Evolutionary conservation across 2,113 vertebrate species (phyloP).

Genomic region (Leptodactylus fuscus): DNA sequence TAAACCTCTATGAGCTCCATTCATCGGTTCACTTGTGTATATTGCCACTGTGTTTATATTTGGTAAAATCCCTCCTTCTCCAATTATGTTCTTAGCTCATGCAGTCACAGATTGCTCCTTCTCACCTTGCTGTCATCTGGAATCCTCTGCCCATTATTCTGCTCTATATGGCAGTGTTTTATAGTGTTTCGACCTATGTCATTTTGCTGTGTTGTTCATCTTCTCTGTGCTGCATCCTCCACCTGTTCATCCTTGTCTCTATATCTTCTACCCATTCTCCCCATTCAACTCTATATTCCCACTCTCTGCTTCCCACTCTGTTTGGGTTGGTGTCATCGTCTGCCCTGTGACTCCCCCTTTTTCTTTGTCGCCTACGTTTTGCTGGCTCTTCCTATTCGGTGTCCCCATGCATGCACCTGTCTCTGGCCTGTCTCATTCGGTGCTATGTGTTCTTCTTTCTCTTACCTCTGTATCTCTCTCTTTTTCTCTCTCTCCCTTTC

Average conservation of each 20-base stretch:
- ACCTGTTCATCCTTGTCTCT: no score
- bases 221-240: no score
- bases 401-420: conserved; percentile 59
- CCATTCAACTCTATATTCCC: background rate
- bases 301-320: conserved; percentile 38
- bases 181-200: background rate
- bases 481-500: conserved; percentile 12
- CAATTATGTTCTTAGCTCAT: background rate
- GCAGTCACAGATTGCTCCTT: background rate
- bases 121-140: background rate
- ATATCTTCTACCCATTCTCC: conserved; percentile 15
- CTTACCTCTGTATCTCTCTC: conserved; percentile 32
- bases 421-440: conserved; percentile 49
- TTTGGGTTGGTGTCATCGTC: conserved; percentile 28
- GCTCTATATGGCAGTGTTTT: background rate
- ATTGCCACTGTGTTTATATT: no score
- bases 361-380: conserved; percentile 10
- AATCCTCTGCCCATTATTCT: background rate
- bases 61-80: background rate
- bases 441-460: conserved; percentile 13
- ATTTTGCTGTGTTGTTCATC: background rate
- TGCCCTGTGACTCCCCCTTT: conserved; percentile 22
- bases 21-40: no score
- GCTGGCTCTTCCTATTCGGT: conserved; percentile 20
- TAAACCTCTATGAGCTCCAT: background rate